Percentiles rank a stretch among this genome's conserved stretches.
Conservation (phyloP, 2,113 vertebrate genomes). For the Ifrita kowaldi region DNA sequence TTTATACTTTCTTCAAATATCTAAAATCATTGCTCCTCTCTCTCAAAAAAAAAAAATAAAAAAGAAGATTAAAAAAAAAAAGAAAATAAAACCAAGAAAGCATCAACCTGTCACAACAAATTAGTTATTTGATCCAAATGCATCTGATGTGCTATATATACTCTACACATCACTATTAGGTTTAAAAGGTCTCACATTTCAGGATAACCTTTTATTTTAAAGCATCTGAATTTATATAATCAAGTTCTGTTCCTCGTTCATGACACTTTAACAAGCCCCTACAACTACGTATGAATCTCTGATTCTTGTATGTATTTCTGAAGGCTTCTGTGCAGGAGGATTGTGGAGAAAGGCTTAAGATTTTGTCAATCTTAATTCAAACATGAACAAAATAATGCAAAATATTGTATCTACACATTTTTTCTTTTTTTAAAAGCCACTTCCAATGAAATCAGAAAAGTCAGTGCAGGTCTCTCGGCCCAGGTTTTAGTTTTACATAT, state of each 20-base stretch:
- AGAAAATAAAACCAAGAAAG: background rate
- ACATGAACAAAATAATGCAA: background rate
- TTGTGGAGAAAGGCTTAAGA: background rate
- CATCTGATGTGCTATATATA: background rate
- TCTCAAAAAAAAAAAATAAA: background rate
- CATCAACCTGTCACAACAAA: background rate
- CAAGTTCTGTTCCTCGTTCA: background rate
- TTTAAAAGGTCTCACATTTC: background rate
- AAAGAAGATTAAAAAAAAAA: background rate
- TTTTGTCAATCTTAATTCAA: background rate
- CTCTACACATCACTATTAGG: background rate
- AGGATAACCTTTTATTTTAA: background rate
- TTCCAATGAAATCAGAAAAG: background rate
- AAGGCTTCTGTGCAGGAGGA: background rate
- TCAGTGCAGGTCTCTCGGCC: rapidly evolving
- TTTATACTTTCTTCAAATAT: background rate
- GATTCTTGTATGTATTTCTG: background rate
- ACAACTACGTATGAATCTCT: background rate
- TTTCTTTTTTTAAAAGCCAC: background rate
- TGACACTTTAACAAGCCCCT: background rate
- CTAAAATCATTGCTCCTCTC: background rate
- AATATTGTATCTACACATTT: background rate
- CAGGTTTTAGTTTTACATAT: background rate
- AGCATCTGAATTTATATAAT: background rate
- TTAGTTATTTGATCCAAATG: background rate